Evolutionary conservation across 1,140 invertebrate genomes (phyloP).

Genomic region (Akabosia matsudoensis): DNA sequence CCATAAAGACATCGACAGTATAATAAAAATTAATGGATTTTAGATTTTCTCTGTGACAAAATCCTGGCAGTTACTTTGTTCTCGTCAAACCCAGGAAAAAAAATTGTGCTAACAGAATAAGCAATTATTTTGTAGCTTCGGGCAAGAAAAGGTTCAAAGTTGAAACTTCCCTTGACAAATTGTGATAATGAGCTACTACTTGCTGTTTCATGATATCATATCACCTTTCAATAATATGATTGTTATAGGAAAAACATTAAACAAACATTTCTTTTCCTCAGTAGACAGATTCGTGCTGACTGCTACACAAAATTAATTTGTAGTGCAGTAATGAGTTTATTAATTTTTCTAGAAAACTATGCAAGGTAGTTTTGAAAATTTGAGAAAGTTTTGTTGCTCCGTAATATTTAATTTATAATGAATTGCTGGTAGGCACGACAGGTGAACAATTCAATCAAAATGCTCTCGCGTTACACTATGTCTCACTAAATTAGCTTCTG

Average conservation of each 20-base stretch:
- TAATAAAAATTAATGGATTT: no score
- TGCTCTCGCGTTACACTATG: not conserved
- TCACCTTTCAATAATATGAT: not conserved
- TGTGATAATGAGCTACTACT: not conserved
- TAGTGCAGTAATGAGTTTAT: not conserved
- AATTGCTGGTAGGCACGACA: not conserved
- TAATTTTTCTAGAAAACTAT: not conserved
- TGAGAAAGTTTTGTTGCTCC: not conserved
- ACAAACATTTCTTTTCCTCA: no score
- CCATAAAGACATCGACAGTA: no score
- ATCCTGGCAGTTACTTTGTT: no score
- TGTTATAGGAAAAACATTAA: not conserved
- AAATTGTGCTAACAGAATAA: not conserved
- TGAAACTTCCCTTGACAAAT: not conserved
- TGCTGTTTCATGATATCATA: not conserved
- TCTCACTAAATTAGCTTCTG: constrained; percentile 7
- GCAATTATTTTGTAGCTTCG: not conserved
- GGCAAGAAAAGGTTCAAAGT: not conserved
- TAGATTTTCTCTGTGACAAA: no score
- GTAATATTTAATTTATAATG: not conserved
- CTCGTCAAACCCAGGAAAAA: no score
- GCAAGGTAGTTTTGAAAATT: not conserved
- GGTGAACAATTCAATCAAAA: not conserved
- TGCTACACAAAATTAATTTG: not conserved
- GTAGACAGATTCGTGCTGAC: not conserved